Percentiles rank a stretch among this genome's conserved stretches.
Conservation (phyloP, 1,140 invertebrate genomes). For the Oncopeltus fasciatus region DNA sequence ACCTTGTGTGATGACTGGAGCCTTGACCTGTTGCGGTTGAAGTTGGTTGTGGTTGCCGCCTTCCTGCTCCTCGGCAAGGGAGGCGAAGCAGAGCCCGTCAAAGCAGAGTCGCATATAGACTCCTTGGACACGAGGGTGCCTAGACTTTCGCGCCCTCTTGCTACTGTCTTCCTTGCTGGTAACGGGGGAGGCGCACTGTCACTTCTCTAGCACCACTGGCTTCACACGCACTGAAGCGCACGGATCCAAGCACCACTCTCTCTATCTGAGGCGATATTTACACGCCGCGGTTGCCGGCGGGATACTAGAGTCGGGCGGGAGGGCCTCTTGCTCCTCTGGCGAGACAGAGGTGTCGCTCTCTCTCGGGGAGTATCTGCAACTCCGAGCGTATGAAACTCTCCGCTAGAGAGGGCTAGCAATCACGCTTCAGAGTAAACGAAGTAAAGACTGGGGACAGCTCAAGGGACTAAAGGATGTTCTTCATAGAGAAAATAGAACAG, state of each 20-base stretch:
- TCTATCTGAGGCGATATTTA: not conserved
- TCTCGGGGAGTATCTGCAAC: too few relatives aligned
- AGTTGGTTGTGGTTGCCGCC: slow-evolving; percentile 29
- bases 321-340: too few relatives aligned
- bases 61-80: slow-evolving; percentile 54
- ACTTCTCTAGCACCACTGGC: not conserved
- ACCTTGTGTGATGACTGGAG: not conserved
- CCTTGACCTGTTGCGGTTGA: slow-evolving; percentile 1
- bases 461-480: too few relatives aligned
- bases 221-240: not conserved
- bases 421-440: too few relatives aligned
- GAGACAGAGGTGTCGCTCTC: too few relatives aligned
- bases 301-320: not conserved
- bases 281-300: too few relatives aligned
- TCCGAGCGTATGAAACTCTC: too few relatives aligned
- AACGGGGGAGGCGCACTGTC: slow-evolving; percentile 7
- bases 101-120: slow-evolving; percentile 64
- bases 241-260: not conserved
- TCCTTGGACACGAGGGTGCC: not conserved
- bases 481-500: too few relatives aligned
- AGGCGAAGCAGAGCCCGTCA: slow-evolving; percentile 72
- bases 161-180: slow-evolving; percentile 11
- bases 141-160: not conserved
- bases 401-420: too few relatives aligned
- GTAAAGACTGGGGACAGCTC: too few relatives aligned